phyloP scores from a whole-genome alignment of 2,113 vertebrate genomes.

The Girardinichthys multiradiatus region DNA sequence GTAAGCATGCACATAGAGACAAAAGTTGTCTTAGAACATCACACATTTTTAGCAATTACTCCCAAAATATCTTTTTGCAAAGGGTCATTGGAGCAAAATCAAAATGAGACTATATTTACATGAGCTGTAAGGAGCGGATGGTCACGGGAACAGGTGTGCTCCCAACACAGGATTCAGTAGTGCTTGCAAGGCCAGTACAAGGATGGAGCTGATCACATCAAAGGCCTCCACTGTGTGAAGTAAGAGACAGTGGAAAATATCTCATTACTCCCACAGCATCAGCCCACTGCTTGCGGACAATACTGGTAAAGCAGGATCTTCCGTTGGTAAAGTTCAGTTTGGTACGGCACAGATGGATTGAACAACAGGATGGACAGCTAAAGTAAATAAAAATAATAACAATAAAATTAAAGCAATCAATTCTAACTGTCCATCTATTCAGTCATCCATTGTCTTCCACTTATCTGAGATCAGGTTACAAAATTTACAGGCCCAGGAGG shows the following conservation, averaged over 20 bases:
- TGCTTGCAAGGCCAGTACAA: conserved; percentile 33
- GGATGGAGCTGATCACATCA: conserved; percentile 55
- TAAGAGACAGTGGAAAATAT: conserved; percentile 23
- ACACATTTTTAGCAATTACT: background rate
- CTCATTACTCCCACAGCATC: conserved; percentile 18
- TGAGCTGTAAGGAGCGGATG: conserved; percentile 26
- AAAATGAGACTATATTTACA: conserved; percentile 17
- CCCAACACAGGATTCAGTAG: conserved; percentile 23
- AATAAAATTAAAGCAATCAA: background rate
- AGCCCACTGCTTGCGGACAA: conserved; percentile 25
- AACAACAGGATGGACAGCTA: background rate
- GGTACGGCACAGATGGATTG: background rate
- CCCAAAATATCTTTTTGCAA: background rate
- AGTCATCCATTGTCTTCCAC: background rate
- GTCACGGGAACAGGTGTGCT: conserved; percentile 57
- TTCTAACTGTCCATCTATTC: background rate
- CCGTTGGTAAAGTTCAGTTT: conserved; percentile 20
- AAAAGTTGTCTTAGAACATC: background rate
- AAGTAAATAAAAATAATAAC: background rate
- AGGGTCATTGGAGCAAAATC: conserved; percentile 10
- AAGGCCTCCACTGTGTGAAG: conserved; percentile 51
- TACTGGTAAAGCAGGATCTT: conserved; percentile 9
- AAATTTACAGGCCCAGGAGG: too few relatives aligned
- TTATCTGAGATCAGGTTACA: background rate
- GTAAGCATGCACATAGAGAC: too few relatives aligned